These are phyloP conservation scores for Eupithecia centaureata DNA, from an alignment of 2,888 invertebrate genomes.

Conservation along the genomic window DNA sequence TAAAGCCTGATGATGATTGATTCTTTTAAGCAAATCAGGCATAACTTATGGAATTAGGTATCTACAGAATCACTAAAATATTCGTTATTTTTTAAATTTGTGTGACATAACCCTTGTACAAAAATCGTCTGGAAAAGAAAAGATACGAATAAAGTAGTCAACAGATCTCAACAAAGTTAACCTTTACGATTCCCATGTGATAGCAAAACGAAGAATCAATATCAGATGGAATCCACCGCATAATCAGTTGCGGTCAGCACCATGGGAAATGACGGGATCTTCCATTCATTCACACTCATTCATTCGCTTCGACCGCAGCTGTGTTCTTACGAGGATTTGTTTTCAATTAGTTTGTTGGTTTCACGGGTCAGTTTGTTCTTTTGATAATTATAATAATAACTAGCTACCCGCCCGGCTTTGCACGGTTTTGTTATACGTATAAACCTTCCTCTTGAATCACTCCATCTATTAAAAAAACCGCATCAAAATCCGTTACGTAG, in stretches of 20 bases:
- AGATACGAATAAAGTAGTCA: background rate
- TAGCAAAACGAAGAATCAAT: constrained; percentile 41
- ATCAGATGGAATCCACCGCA: constrained; percentile 43
- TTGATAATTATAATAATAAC: background rate
- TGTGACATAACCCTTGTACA: background rate
- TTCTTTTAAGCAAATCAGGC: too few species aligned
- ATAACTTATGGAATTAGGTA: too few species aligned
- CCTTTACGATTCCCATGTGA: constrained; percentile 41
- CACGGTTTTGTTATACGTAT: too few species aligned
- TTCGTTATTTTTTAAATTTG: too few species aligned
- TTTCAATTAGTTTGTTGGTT: background rate
- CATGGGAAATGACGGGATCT: constrained; percentile 34
- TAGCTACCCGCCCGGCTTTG: too few species aligned
- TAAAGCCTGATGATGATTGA: too few species aligned
- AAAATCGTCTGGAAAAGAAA: background rate
- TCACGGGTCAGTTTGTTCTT: background rate
- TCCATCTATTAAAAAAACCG: too few species aligned
- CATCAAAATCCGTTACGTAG: too few species aligned
- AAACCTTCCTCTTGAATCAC: too few species aligned
- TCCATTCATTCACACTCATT: constrained; percentile 37
- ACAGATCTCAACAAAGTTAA: constrained; percentile 13
- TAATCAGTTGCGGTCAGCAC: constrained; percentile 48
- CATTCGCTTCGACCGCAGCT: constrained; percentile 10
- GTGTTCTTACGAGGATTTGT: background rate
- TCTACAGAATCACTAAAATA: too few species aligned